phyloP scores from a whole-genome alignment of 2,113 vertebrate species.

The Haplotaxodon microlepis region DNA sequence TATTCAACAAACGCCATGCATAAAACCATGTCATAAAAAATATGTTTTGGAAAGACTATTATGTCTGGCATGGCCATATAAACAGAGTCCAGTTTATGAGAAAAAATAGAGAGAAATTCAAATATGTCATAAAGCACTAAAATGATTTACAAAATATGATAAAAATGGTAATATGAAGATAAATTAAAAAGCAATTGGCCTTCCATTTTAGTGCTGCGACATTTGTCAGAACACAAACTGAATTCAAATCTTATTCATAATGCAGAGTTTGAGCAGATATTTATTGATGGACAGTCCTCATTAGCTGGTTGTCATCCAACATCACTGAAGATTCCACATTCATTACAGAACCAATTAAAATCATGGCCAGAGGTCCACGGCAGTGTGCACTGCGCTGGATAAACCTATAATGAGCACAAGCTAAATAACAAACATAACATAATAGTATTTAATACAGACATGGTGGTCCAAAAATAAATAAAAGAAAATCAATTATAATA shows the following conservation, averaged over 20 bases:
- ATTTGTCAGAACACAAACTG: not conserved
- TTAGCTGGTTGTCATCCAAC: constrained; percentile 2
- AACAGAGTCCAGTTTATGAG: not conserved
- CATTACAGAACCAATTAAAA: constrained; percentile 9
- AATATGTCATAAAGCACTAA: not conserved
- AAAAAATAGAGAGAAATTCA: not conserved
- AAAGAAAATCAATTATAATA: not conserved
- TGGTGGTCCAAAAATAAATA: not conserved
- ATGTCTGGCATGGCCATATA: not conserved
- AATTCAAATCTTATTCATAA: not conserved
- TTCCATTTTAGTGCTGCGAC: not conserved
- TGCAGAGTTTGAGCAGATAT: not conserved
- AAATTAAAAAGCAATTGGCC: not conserved
- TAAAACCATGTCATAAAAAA: not conserved
- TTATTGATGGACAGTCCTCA: not conserved
- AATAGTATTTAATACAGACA: not conserved
- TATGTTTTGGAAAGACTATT: not conserved
- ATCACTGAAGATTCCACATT: not conserved
- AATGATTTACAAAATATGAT: not conserved
- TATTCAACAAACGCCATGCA: not conserved
- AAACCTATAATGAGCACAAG: not conserved
- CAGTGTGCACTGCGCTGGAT: not conserved
- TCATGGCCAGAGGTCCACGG: not conserved
- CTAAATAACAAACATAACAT: not conserved
- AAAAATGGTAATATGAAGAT: not conserved